These are phyloP conservation scores for Busseola fusca DNA, from an alignment of 2,888 invertebrate species.

Conservation along the genomic window DNA sequence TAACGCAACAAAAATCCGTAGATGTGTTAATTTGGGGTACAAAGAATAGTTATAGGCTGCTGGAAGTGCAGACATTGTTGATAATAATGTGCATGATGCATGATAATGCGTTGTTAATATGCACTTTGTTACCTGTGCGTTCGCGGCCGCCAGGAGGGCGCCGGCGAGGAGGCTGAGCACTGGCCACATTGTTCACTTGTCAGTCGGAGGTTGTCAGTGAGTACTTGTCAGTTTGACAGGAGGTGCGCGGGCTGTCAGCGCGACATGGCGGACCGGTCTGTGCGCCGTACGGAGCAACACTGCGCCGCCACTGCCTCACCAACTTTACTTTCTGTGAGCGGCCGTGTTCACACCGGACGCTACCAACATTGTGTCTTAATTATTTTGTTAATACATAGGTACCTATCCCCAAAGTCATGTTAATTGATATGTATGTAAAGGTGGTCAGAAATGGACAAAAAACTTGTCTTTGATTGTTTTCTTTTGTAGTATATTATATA, in stretches of 20 bases:
- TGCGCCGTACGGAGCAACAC: conserved; percentile 82
- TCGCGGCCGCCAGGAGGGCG: conserved; percentile 73
- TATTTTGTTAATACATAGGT: conserved; percentile 37
- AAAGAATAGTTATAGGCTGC: conserved; percentile 34
- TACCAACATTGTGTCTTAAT: conserved; percentile 32
- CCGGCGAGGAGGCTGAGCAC: conserved; percentile 74
- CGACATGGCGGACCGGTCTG: conserved; percentile 81
- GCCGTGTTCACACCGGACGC: conserved; percentile 75
- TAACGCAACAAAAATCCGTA: conserved; percentile 45
- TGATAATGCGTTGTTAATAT: conserved; percentile 48
- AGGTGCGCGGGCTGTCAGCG: conserved; percentile 71
- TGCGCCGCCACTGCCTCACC: conserved; percentile 74
- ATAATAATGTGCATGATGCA: conserved; percentile 47
- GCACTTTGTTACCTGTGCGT: conserved; percentile 77
- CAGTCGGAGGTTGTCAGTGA: conserved; percentile 69
- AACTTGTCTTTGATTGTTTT: conserved; percentile 32
- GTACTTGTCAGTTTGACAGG: conserved; percentile 72
- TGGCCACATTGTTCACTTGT: conserved; percentile 78
- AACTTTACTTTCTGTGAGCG: conserved; percentile 85
- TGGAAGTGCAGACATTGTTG: conserved; percentile 43
- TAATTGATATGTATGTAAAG: conserved; percentile 19
- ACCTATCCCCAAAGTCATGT: conserved; percentile 21
- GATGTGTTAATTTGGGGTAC: conserved; percentile 21
- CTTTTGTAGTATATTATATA: not conserved
- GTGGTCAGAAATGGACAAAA: conserved; percentile 17